These are phyloP conservation scores for Excalfactoria chinensis DNA, from an alignment of 2,113 vertebrate species.

Conservation along the genomic window DNA sequence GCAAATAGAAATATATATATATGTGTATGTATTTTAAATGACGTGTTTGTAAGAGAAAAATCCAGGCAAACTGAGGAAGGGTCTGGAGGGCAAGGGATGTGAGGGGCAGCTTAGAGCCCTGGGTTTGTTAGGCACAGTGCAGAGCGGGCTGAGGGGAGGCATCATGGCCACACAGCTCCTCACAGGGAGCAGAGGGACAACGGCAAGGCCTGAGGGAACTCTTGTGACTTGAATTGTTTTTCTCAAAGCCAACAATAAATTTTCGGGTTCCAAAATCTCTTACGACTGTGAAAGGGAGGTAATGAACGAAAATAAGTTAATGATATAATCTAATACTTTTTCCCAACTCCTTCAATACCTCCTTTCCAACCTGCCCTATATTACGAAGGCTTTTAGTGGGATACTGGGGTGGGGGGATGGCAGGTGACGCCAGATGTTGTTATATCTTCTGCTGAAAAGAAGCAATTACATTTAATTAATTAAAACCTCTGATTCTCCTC, in stretches of 20 bases:
- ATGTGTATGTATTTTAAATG: too few species aligned
- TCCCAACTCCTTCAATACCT: not conserved
- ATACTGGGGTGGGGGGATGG: not conserved
- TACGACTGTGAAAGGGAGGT: not conserved
- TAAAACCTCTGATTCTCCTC: constrained; percentile 45
- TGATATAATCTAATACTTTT: not conserved
- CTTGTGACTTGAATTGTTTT: constrained; percentile 29
- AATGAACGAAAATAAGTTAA: not conserved
- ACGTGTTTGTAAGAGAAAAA: not conserved
- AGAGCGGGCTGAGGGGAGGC: too few species aligned
- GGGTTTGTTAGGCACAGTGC: not conserved
- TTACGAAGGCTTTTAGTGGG: not conserved
- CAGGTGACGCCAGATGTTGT: not conserved
- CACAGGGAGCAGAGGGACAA: not conserved
- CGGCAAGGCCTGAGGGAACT: too few species aligned
- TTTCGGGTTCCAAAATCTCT: not conserved
- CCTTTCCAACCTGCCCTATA: not conserved
- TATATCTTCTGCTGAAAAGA: constrained; percentile 29
- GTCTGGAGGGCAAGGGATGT: not conserved
- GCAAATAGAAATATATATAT: too few species aligned
- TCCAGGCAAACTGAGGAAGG: not conserved
- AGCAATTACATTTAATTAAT: constrained; percentile 57
- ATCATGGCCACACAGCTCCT: too few species aligned
- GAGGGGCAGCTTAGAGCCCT: not conserved
- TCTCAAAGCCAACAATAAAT: not conserved